A percentile compares a stretch with the other conserved stretches of the same genome.
phyloP scores from a whole-genome alignment of 2,888 invertebrate species.

The Lithophane semibrunnea region DNA sequence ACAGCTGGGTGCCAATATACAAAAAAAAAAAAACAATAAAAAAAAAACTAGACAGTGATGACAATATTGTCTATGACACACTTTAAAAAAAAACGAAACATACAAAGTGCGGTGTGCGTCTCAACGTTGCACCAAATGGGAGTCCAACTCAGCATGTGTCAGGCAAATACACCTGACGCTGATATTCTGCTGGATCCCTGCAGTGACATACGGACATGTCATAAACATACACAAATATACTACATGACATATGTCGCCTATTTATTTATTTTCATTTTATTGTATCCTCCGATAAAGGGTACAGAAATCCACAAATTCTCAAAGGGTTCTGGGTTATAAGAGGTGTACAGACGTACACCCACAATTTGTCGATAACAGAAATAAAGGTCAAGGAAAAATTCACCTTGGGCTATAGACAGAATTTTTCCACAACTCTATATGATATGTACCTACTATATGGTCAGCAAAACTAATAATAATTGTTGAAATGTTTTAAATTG shows the following conservation, averaged over 20 bases:
- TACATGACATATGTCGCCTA: background rate
- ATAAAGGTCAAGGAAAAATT: constrained; percentile 15
- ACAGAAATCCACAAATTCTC: constrained; percentile 24
- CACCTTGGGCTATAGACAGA: background rate
- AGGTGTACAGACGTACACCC: constrained; percentile 19
- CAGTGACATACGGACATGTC: no score
- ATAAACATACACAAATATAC: background rate
- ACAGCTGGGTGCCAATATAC: no score
- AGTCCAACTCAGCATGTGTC: no score
- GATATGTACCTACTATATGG: background rate
- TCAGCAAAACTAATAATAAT: background rate
- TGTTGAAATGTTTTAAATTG: background rate
- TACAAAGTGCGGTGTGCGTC: no score
- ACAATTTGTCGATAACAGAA: constrained; percentile 28
- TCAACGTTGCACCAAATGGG: no score
- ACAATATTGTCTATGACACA: no score
- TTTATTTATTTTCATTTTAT: constrained; percentile 32
- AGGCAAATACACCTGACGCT: no score
- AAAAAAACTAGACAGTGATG: no score
- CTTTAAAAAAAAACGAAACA: no score
- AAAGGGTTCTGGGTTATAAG: constrained; percentile 21
- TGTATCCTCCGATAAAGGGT: constrained; percentile 26
- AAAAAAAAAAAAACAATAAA: no score
- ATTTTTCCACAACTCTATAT: background rate
- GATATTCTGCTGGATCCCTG: no score